Evolutionary conservation across 1,140 invertebrate species (phyloP).

Genomic region (Orchestia grillus): DNA sequence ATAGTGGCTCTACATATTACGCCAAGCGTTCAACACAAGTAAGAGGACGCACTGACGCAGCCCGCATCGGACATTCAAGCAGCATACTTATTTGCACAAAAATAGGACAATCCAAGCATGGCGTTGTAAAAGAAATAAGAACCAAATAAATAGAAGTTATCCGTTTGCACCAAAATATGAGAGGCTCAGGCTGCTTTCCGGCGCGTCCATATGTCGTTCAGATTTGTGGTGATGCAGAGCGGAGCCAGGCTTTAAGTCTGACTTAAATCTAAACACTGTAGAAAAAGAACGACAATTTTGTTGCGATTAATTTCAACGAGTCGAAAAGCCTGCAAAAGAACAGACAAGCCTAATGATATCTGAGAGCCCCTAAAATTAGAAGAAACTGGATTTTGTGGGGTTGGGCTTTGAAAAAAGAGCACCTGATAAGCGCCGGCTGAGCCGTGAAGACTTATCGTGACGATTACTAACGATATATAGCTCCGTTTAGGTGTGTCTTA

Average conservation of each 20-base stretch:
- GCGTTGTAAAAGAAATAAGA: background rate
- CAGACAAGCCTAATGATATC: background rate
- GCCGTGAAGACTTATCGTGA: background rate
- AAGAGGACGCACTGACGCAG: no score
- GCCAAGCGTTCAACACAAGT: background rate
- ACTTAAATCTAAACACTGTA: background rate
- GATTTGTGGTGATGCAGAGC: background rate
- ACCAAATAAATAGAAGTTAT: background rate
- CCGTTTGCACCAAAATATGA: background rate
- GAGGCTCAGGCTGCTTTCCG: background rate
- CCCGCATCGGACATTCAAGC: background rate
- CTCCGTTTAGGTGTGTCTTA: background rate
- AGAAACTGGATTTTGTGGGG: background rate
- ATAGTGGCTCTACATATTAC: background rate
- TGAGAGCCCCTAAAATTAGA: background rate
- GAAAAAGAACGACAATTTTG: background rate
- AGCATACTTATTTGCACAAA: background rate
- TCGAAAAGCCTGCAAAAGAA: background rate
- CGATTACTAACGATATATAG: slow-evolving; percentile 1
- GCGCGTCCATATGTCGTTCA: background rate
- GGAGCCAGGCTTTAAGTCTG: background rate
- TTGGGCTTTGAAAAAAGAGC: background rate
- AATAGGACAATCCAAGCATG: background rate
- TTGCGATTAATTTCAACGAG: background rate
- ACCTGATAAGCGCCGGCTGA: background rate